Evolutionary conservation across 2,888 invertebrate genomes (phyloP).

Genomic region (Agriopis marginaria): DNA sequence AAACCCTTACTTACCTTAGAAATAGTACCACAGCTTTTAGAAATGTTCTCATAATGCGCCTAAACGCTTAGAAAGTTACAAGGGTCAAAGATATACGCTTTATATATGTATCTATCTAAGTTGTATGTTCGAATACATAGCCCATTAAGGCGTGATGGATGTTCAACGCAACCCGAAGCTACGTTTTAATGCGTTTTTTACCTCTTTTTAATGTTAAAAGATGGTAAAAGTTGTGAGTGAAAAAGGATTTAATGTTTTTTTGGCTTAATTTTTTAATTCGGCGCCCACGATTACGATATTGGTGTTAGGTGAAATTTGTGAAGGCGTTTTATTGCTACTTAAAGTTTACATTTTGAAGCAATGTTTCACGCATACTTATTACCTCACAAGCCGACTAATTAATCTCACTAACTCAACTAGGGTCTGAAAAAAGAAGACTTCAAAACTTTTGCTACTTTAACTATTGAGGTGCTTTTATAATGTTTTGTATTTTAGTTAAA

Average conservation of each 20-base stretch:
- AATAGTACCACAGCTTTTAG: slow-evolving; percentile 4
- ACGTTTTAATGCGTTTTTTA: slow-evolving; percentile 29
- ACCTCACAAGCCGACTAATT: no score
- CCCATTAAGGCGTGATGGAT: slow-evolving; percentile 38
- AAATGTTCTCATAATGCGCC: slow-evolving; percentile 17
- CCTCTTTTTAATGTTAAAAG: slow-evolving; percentile 25
- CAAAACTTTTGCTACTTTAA: no score
- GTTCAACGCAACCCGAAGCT: slow-evolving; percentile 19
- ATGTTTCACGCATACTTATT: no score
- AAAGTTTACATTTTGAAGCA: no score
- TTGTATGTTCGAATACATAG: slow-evolving; percentile 20
- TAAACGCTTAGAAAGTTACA: slow-evolving; percentile 30
- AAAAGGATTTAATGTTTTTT: slow-evolving; percentile 24
- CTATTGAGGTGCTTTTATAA: no score
- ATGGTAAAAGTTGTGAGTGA: slow-evolving; percentile 25
- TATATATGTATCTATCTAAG: not conserved
- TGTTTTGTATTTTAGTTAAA: no score
- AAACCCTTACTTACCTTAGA: not conserved
- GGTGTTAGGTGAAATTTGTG: no score
- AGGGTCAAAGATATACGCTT: slow-evolving; percentile 15
- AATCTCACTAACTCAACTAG: no score
- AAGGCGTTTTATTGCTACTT: no score
- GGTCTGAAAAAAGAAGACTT: no score
- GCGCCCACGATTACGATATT: not conserved
- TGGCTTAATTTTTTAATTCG: slow-evolving; percentile 7